Evolutionary conservation across 1,140 invertebrate genomes (phyloP).

Genomic region (Condylostylus longicornis): DNA sequence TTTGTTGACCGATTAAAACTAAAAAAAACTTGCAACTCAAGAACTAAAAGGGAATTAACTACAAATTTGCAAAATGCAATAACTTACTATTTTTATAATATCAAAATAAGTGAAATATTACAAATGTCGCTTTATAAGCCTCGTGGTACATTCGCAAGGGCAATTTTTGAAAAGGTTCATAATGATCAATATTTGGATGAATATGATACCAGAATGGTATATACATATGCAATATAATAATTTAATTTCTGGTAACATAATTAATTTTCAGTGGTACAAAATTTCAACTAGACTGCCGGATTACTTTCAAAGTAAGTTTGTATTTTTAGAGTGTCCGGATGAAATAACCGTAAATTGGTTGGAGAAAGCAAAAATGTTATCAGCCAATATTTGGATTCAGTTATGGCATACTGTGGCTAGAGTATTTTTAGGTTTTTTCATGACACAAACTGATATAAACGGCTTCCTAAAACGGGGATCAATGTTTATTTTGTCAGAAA

Average conservation of each 20-base stretch:
- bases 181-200: constrained; percentile 42
- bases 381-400: constrained; percentile 53
- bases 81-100: no score
- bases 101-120: no score
- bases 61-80: no score
- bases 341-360: constrained; percentile 51
- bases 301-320: constrained; percentile 36
- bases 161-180: constrained; percentile 46
- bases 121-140: constrained; percentile 33
- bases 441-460: constrained; percentile 66
- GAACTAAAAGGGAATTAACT: no score
- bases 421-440: constrained; percentile 50
- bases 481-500: constrained; percentile 74
- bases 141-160: constrained; percentile 42
- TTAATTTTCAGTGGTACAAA: constrained; percentile 43
- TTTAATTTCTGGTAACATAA: constrained; percentile 1
- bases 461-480: constrained; percentile 63
- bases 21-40: no score
- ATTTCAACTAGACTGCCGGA: constrained; percentile 29
- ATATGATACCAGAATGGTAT: constrained; percentile 46
- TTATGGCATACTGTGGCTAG: constrained; percentile 52
- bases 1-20: no score
- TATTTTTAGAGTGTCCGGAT: constrained; percentile 43
- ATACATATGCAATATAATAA: no score
- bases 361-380: constrained; percentile 44